phyloP scores from a whole-genome alignment of 2,113 vertebrate species.

The human (Homo sapiens) region GRCh38 chr6:139826001-139826500 shows the following conservation, averaged over 20 bases:
- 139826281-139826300: background rate
- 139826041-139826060: background rate
- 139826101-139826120: background rate
- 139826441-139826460: background rate
- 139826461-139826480: background rate
- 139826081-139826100: background rate
- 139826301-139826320: background rate
- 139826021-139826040: background rate
- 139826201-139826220: background rate
- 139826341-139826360: background rate
- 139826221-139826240: background rate
- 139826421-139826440: background rate
- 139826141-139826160: background rate
- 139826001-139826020: background rate
- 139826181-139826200: background rate
- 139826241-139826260: background rate
- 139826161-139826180: background rate
- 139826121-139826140: background rate
- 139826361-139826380: background rate
- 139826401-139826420: background rate
- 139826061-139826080: background rate
- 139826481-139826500: background rate
- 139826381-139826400: background rate
- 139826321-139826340: background rate
- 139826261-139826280: background rate